Conservation (phyloP, 1,140 invertebrate species). For the Saccostrea cuccullata region DNA sequence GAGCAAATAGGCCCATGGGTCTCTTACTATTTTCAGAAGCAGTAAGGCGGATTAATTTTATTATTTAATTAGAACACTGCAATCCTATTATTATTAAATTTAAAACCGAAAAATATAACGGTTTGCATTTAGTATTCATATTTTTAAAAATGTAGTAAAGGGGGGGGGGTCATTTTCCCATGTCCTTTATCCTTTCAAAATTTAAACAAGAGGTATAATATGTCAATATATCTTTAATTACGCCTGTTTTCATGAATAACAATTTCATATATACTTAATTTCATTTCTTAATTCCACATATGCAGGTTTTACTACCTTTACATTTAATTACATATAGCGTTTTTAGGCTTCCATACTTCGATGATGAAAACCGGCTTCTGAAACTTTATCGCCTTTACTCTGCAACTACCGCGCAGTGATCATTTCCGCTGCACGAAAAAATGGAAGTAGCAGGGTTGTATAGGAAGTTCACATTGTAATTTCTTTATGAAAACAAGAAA, state of each 20-base stretch:
- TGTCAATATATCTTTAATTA: too few species aligned
- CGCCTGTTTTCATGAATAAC: not conserved
- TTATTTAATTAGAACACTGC: not conserved
- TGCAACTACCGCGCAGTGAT: not conserved
- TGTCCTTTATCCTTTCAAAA: too few species aligned
- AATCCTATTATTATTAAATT: not conserved
- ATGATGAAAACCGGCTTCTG: too few species aligned
- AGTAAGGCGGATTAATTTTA: not conserved
- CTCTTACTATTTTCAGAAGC: too few species aligned
- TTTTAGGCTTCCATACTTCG: too few species aligned
- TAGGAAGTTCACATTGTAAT: not conserved
- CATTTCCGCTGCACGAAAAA: slow-evolving; percentile 1
- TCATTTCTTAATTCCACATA: not conserved
- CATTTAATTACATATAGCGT: too few species aligned
- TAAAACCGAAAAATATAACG: too few species aligned
- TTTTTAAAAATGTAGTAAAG: too few species aligned
- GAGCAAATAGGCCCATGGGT: not conserved
- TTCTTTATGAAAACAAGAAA: not conserved
- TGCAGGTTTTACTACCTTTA: not conserved
- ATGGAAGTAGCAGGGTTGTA: not conserved
- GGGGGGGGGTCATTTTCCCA: too few species aligned
- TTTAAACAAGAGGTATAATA: too few species aligned
- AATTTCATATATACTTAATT: not conserved
- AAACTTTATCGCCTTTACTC: too few species aligned
- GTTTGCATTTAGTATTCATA: too few species aligned